Evolutionary conservation across 2,113 vertebrate genomes (phyloP).

Genomic region (Meleagris gallopavo): DNA sequence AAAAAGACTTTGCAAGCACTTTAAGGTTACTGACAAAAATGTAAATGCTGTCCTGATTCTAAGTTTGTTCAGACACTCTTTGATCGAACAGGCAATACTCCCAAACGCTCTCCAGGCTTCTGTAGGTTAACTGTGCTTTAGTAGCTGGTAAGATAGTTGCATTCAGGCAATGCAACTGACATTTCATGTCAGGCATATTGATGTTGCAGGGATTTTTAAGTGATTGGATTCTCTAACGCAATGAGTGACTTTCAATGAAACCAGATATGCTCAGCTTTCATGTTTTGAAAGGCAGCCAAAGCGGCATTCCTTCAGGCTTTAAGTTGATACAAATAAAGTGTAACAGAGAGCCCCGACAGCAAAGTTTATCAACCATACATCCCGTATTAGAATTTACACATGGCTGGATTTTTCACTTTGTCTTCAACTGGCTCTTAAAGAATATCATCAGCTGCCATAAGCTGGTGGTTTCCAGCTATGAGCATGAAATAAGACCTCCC

Average conservation of each 20-base stretch:
- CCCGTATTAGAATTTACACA: conserved; percentile 32
- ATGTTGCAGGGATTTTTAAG: conserved; percentile 61
- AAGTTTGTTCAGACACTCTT: not conserved
- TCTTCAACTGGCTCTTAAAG: not conserved
- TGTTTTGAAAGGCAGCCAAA: conserved; percentile 73
- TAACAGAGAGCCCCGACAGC: conserved; percentile 55
- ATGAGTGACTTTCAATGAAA: conserved; percentile 53
- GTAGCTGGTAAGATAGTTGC: not conserved
- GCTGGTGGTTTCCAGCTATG: not conserved
- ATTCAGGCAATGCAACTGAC: not conserved
- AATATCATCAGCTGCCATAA: not conserved
- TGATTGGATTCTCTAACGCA: conserved; percentile 63
- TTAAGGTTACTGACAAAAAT: conserved; percentile 4
- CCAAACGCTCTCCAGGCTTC: not conserved
- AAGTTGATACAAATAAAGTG: conserved; percentile 73
- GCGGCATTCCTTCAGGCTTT: conserved; percentile 59
- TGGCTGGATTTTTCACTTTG: conserved; percentile 20
- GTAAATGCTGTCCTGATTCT: not conserved
- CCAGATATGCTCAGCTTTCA: conserved; percentile 70
- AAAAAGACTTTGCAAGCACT: not conserved
- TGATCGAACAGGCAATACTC: not conserved
- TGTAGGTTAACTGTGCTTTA: not conserved
- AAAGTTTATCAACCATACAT: conserved; percentile 55
- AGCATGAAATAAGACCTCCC: not conserved
- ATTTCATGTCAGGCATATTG: conserved; percentile 4